Evolutionary conservation across 1,140 invertebrate genomes (phyloP).

Genomic region (Notospermus geniculatus): DNA sequence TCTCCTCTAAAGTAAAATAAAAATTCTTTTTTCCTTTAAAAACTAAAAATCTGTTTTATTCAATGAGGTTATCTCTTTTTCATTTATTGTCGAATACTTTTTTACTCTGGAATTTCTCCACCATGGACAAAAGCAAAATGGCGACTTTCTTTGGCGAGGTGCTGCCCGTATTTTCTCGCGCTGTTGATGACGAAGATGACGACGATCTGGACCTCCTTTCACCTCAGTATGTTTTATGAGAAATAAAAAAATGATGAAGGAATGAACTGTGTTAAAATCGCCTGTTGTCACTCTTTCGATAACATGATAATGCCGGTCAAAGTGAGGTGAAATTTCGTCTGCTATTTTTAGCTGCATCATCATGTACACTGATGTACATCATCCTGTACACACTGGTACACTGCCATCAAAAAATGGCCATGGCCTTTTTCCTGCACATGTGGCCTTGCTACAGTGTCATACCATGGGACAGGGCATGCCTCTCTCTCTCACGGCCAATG

Average conservation of each 20-base stretch:
- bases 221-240: not conserved
- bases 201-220: conserved; percentile 33
- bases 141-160: conserved; percentile 50
- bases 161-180: conserved; percentile 40
- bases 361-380: not conserved
- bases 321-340: conserved; percentile 22
- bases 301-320: conserved; percentile 7
- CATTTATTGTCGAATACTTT: too few relatives aligned
- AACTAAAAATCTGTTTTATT: too few relatives aligned
- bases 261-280: not conserved
- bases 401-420: too few relatives aligned
- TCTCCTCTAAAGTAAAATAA: too few relatives aligned
- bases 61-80: too few relatives aligned
- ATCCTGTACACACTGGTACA: too few relatives aligned
- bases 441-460: too few relatives aligned
- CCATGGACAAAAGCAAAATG: conserved; percentile 24
- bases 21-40: too few relatives aligned
- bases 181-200: conserved; percentile 48
- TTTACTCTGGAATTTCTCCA: too few relatives aligned
- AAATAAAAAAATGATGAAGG: not conserved
- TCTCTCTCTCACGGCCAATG: too few relatives aligned
- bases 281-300: conserved; percentile 10
- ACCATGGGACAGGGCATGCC: too few relatives aligned
- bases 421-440: too few relatives aligned
- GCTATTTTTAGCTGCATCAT: not conserved